These are phyloP conservation scores for Amblyopsis hoosieri DNA, from an alignment of 2,797 vertebrate genomes.

Conservation along the genomic window DNA sequence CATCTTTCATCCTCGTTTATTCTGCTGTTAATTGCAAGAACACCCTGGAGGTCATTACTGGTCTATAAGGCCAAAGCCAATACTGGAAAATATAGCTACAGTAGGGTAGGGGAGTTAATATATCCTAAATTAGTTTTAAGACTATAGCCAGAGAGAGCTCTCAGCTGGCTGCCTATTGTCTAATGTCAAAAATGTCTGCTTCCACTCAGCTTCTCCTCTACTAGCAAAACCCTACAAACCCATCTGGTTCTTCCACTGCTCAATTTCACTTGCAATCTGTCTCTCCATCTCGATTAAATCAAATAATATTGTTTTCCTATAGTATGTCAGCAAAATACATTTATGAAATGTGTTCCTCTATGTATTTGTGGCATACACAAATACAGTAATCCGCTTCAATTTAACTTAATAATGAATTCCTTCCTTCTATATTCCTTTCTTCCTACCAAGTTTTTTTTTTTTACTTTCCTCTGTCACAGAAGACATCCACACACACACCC, in stretches of 20 bases:
- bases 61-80: conserved; percentile 47
- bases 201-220: conserved; percentile 38
- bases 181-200: conserved; percentile 61
- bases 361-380: background rate
- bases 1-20: too few relatives aligned
- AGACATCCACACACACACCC: conserved; percentile 66
- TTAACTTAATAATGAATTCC: too few relatives aligned
- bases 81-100: conserved; percentile 20
- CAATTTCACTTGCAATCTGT: conserved; percentile 12
- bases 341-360: background rate
- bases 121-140: conserved; percentile 40
- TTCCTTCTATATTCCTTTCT: too few relatives aligned
- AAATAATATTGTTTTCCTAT: conserved; percentile 10
- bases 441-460: background rate
- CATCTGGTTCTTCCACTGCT: conserved; percentile 26
- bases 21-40: conserved; percentile 27
- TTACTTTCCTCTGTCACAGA: conserved; percentile 57
- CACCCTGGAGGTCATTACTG: conserved; percentile 40
- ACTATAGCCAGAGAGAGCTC: conserved; percentile 49
- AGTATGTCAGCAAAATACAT: background rate
- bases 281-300: conserved; percentile 4
- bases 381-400: background rate
- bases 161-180: conserved; percentile 59
- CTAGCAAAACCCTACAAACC: conserved; percentile 31
- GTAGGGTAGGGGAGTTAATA: conserved; percentile 32